phyloP scores from a whole-genome alignment of 2,888 invertebrate genomes.

The Platycheirus rosarum region DNA sequence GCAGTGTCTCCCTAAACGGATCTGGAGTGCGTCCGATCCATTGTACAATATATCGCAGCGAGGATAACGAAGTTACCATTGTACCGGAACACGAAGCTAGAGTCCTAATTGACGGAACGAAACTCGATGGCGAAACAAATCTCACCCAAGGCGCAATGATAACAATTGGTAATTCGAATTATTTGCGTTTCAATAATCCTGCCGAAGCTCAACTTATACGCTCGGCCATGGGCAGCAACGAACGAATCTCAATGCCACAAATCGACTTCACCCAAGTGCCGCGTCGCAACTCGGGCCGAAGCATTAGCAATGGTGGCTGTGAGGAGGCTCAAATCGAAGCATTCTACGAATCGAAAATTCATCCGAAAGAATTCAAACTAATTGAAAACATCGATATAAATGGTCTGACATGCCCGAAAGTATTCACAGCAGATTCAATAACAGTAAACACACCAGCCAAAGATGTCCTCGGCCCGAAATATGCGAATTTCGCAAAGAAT shows the following conservation, averaged over 20 bases:
- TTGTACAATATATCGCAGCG: conserved; percentile 93
- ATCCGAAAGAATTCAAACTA: conserved; percentile 74
- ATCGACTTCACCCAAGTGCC: conserved; percentile 85
- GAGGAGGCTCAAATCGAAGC: conserved; percentile 77
- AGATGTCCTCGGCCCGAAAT: conserved; percentile 89
- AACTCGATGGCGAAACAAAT: conserved; percentile 88
- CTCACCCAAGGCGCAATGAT: conserved; percentile 95
- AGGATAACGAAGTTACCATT: conserved; percentile 90
- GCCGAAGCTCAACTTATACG: conserved; percentile 94
- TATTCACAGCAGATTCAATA: conserved; percentile 90
- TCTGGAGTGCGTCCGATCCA: conserved; percentile 92
- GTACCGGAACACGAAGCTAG: conserved; percentile 88
- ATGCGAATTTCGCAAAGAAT: conserved; percentile 86
- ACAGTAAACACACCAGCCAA: conserved; percentile 92
- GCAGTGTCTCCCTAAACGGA: conserved; percentile 93
- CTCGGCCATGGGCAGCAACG: conserved; percentile 87
- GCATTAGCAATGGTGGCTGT: conserved; percentile 64
- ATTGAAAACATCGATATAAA: conserved; percentile 83
- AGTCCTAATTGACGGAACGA: conserved; percentile 89
- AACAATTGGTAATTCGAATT: conserved; percentile 94
- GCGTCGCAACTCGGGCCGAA: conserved; percentile 73
- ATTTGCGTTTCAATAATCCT: conserved; percentile 96
- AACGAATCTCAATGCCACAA: conserved; percentile 90
- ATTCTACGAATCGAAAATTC: conserved; percentile 80
- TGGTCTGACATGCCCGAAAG: conserved; percentile 86